Conservation (phyloP, 2,888 invertebrate species). For the Drosophila greeni region DNA sequence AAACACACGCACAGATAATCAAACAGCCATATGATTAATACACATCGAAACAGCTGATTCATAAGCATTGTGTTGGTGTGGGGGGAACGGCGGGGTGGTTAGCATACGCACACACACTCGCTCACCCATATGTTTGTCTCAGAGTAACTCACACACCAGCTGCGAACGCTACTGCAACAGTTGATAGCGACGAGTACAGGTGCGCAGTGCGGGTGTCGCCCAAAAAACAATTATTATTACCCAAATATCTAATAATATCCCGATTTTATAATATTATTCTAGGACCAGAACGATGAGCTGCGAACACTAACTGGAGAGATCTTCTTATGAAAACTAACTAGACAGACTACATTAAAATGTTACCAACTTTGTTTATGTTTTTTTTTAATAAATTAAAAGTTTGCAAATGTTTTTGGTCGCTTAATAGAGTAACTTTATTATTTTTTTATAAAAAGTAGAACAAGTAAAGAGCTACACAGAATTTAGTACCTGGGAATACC, state of each 20-base stretch:
- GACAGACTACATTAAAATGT: no score
- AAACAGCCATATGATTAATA: constrained; percentile 69
- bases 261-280: background rate
- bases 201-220: constrained; percentile 34
- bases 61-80: constrained; percentile 37
- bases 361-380: no score
- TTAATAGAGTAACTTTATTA: no score
- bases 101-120: constrained; percentile 22
- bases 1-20: constrained; percentile 29
- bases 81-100: constrained; percentile 7
- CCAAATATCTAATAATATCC: background rate
- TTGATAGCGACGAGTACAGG: constrained; percentile 58
- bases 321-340: no score
- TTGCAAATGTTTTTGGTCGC: no score
- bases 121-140: constrained; percentile 39
- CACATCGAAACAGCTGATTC: constrained; percentile 68
- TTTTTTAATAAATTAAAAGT: no score
- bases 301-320: no score
- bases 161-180: constrained; percentile 62
- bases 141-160: constrained; percentile 50
- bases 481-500: background rate
- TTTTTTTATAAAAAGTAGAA: background rate
- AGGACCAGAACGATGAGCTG: no score
- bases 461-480: background rate
- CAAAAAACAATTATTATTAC: background rate